Evolutionary conservation across 1,140 invertebrate species (phyloP), one percentile per base, ranked within the genome.

Genomic region (Psix sp.): DNA sequence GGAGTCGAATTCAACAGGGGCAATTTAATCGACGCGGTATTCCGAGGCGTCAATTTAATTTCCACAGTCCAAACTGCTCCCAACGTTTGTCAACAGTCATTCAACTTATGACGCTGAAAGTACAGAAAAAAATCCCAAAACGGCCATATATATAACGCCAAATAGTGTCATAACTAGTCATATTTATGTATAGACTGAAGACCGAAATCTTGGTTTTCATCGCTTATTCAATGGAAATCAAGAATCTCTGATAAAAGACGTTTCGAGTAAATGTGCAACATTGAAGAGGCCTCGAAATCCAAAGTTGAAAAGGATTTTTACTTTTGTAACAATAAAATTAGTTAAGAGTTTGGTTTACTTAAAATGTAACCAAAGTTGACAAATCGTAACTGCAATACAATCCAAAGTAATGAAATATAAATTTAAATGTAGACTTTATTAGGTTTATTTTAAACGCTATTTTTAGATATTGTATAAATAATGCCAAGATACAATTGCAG

Each of bases 111-210:
- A 67, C 42, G 18, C 2, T 35, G 18, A 17, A 10, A 29, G 3
- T 18, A 13, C 14, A 38, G 9, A 15, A 4, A 4, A 5, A 21
- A 42, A 18, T 33, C 35, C 20, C 29, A 7, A 39, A 17, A 36
- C 45, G 13, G 31, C 26, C 43, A 52, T 45, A 24, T 36, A 38
- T 48, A 9, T 5, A 59, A 63, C 31, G 48, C 62, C 70, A 63
- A 74, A 67, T 67, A 66, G 60, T 60, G 54, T 26, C 36, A 56
- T 57, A 57, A 49, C 62, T 67, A 67, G 71, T 62, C 62, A 62
- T 46, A 31, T 24, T 21, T 3, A 56, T 35, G 15, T 38, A 26
- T 18, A 18, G 11, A 68, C 52, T 59, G 36, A 68, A 26, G 16
- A n/a, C 6, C 10, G 20, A 31, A 26, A 11, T 29, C 18, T 35